Evolutionary conservation across 2,113 vertebrate species (phyloP).

Genomic region (Pelvicachromis taeniatus): DNA sequence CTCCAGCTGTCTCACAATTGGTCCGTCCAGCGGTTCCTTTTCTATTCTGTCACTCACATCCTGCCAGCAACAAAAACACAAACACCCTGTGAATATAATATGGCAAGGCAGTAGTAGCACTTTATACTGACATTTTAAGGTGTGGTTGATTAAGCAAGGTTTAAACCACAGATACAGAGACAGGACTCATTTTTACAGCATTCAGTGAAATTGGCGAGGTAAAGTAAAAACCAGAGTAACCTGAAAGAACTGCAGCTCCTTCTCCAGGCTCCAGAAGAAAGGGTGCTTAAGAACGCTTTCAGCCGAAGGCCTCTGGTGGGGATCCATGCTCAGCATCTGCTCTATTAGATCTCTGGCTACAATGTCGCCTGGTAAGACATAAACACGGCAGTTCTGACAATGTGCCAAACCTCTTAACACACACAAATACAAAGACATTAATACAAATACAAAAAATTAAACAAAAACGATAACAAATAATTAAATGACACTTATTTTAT

Average conservation of each 20-base stretch:
- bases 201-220: neutral
- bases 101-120: neutral
- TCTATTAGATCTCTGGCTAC: constrained; percentile 87
- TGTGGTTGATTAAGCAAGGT: neutral
- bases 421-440: neutral
- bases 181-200: neutral
- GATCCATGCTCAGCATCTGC: constrained; percentile 90
- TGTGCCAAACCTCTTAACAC: neutral
- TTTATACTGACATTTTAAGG: neutral
- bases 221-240: constrained; percentile 51
- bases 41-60: constrained; percentile 98
- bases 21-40: constrained; percentile 90
- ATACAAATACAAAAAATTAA: neutral
- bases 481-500: neutral
- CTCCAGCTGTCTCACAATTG: constrained; percentile 89
- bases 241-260: constrained; percentile 98
- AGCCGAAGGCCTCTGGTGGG: constrained; percentile 84
- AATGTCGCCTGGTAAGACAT: constrained; percentile 76
- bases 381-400: neutral
- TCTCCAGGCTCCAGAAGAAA: constrained; percentile 95
- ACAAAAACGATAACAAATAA: neutral
- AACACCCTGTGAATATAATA: neutral
- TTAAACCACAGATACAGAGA: neutral
- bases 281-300: constrained; percentile 90
- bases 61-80: constrained; percentile 64